Percentiles rank a stretch among this genome's conserved stretches.
phyloP scores from a whole-genome alignment of 2,888 invertebrate genomes.

The Chaitophorus viminalis region DNA sequence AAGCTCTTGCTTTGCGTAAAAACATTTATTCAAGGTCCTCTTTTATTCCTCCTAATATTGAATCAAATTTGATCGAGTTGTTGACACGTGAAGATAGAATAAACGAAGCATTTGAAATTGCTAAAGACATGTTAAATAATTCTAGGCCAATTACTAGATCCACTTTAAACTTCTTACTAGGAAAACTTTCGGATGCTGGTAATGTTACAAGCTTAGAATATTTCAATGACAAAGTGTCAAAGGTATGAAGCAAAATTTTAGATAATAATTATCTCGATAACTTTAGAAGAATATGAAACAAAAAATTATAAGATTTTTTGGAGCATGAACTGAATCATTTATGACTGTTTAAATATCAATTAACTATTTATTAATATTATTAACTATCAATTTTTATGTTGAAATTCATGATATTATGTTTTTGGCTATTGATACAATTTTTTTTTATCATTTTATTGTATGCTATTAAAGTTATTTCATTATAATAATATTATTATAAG shows the following conservation, averaged over 20 bases:
- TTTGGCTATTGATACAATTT: too few relatives aligned
- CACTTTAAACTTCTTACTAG: constrained; percentile 27
- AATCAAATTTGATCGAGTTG: constrained; percentile 45
- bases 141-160: constrained; percentile 14
- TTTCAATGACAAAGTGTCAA: constrained; percentile 29
- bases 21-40: background rate
- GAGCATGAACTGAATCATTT: too few relatives aligned
- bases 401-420: too few relatives aligned
- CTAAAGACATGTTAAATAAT: constrained; percentile 37
- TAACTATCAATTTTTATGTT: too few relatives aligned
- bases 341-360: background rate
- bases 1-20: constrained; percentile 35
- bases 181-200: constrained; percentile 43
- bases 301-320: too few relatives aligned
- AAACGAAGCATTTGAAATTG: constrained; percentile 36
- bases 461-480: too few relatives aligned
- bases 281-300: background rate
- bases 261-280: background rate
- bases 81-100: constrained; percentile 20
- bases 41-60: background rate
- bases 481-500: too few relatives aligned
- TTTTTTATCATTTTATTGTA: too few relatives aligned
- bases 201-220: constrained; percentile 24
- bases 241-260: constrained; percentile 32
- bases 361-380: background rate